Conservation (phyloP, 1,140 invertebrate species). For the Mamestra configurata region DNA sequence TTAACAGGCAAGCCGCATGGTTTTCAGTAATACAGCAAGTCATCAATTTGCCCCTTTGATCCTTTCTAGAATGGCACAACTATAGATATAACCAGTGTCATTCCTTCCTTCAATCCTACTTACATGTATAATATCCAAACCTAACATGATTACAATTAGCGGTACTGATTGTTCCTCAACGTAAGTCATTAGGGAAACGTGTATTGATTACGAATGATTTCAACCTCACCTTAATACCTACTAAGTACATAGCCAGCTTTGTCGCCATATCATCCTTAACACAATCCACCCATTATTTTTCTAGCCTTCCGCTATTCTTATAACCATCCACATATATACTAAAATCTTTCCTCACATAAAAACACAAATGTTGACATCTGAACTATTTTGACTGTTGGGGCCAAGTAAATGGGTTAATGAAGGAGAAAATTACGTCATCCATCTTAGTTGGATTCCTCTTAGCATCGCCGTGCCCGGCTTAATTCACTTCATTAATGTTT, state of each 20-base stretch:
- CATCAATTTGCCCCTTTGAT: no score
- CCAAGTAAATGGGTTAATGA: slow-evolving; percentile 85
- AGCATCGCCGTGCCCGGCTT: slow-evolving; percentile 69
- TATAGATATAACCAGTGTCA: no score
- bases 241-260: no score
- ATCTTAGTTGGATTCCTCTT: slow-evolving; percentile 83
- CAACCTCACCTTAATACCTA: no score
- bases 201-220: no score
- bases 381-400: slow-evolving; percentile 71
- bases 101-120: no score
- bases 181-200: neutral
- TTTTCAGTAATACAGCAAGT: no score
- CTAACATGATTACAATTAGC: slow-evolving; percentile 5
- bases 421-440: slow-evolving; percentile 84
- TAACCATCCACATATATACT: neutral
- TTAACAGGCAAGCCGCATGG: no score
- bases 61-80: no score
- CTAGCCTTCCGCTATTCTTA: no score
- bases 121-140: neutral
- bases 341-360: neutral
- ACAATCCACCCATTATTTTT: no score
- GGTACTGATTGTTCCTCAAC: neutral
- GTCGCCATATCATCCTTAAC: no score
- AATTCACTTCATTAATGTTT: slow-evolving; percentile 81
- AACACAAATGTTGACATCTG: slow-evolving; percentile 36